These are phyloP conservation scores for Myioborus melanocephalus DNA, from an alignment of 2,797 vertebrate species.

Conservation along the genomic window DNA sequence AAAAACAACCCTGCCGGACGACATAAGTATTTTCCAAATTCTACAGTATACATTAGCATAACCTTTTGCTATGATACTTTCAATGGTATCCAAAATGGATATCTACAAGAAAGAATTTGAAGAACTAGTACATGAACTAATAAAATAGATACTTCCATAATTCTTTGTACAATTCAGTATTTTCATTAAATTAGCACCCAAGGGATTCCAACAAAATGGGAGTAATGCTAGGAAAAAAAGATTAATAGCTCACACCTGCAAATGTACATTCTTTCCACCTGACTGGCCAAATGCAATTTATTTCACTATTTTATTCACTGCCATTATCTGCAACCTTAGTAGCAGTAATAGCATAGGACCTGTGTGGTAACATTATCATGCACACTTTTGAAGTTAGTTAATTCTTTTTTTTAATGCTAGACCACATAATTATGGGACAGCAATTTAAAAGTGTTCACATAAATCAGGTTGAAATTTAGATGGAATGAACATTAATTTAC, in stretches of 20 bases:
- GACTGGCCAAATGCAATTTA: neutral
- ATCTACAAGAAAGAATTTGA: neutral
- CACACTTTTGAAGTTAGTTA: neutral
- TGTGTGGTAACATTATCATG: neutral
- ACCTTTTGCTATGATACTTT: neutral
- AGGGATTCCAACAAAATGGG: neutral
- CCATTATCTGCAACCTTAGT: neutral
- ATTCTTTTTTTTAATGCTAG: neutral
- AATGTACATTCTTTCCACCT: neutral
- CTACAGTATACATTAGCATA: neutral
- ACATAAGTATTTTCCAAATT: neutral
- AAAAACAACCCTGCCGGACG: neutral
- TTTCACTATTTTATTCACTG: neutral
- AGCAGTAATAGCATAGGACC: neutral
- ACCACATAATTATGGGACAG: neutral
- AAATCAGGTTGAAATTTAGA: neutral
- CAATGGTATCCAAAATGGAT: neutral
- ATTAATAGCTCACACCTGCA: neutral
- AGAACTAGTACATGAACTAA: neutral
- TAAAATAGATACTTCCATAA: neutral
- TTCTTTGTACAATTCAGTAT: neutral
- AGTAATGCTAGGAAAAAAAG: neutral
- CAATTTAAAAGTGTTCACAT: neutral
- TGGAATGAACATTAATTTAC: neutral
- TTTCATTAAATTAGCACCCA: neutral